phyloP scores from a whole-genome alignment of 1,140 invertebrate species.

The Penaeus chinensis region DNA sequence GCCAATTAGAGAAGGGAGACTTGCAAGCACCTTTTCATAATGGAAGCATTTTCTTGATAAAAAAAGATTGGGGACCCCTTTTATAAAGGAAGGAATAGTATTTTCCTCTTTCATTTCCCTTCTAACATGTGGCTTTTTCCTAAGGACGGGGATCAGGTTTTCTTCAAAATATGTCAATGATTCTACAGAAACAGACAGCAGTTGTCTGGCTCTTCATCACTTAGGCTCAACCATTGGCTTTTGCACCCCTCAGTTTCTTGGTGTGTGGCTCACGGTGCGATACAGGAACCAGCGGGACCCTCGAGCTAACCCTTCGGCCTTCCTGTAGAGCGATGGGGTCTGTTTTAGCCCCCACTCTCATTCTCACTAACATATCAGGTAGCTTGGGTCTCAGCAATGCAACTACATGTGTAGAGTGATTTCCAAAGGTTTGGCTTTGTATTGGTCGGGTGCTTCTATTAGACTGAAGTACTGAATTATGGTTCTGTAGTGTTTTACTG shows the following conservation, averaged over 20 bases:
- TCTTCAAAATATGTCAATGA: slow-evolving; percentile 60
- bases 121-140: not conserved
- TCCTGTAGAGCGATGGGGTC: slow-evolving; percentile 77
- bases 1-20: too few species aligned
- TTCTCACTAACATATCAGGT: slow-evolving; percentile 55
- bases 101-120: slow-evolving; percentile 56
- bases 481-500: not conserved
- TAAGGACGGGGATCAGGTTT: not conserved
- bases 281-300: slow-evolving; percentile 98
- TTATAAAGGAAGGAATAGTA: slow-evolving; percentile 21
- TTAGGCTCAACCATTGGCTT: slow-evolving; percentile 14
- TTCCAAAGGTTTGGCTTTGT: not conserved
- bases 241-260: slow-evolving; percentile 83
- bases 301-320: slow-evolving; percentile 93
- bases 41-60: too few species aligned
- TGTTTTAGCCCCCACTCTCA: slow-evolving; percentile 17
- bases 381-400: slow-evolving; percentile 28
- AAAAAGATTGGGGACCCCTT: not conserved
- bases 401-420: slow-evolving; percentile 31
- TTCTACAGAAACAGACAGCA: slow-evolving; percentile 3
- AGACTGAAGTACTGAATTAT: not conserved
- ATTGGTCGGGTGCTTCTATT: not conserved
- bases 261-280: slow-evolving; percentile 95
- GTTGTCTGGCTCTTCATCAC: not conserved
- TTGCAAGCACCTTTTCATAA: too few species aligned